Conservation (phyloP, 2,113 vertebrate species). For the Stegostoma tigrinum region DNA sequence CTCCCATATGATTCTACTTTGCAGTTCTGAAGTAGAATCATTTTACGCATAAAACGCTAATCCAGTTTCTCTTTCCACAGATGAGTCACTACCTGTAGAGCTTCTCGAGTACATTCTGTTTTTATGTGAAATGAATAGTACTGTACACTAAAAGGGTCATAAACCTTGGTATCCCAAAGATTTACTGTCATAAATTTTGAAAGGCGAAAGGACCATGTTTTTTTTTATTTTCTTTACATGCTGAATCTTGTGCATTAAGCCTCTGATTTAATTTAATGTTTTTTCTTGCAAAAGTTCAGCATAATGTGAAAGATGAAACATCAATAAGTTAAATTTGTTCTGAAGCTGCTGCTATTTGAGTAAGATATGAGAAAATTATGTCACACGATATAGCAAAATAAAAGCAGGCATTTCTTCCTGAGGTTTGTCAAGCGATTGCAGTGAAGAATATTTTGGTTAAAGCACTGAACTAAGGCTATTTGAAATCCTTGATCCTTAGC, state of each 20-base stretch:
- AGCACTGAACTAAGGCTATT: not conserved
- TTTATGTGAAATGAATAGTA: not conserved
- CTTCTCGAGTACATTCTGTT: too few relatives aligned
- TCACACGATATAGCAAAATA: not conserved
- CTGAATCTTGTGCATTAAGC: not conserved
- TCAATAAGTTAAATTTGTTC: not conserved
- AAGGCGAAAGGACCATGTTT: not conserved
- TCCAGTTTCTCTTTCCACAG: too few relatives aligned
- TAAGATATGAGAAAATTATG: not conserved
- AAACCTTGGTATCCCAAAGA: not conserved
- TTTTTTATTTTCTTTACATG: not conserved
- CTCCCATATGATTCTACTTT: too few relatives aligned
- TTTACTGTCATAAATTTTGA: not conserved
- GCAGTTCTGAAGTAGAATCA: too few relatives aligned
- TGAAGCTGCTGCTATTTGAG: not conserved
- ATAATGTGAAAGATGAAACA: not conserved
- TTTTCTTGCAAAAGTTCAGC: not conserved
- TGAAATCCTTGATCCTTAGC: constrained; percentile 6
- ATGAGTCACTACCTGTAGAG: too few relatives aligned
- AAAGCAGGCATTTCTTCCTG: not conserved
- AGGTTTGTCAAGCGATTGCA: not conserved
- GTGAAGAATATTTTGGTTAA: not conserved
- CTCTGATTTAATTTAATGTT: not conserved
- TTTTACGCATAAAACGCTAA: too few relatives aligned
- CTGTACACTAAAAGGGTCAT: not conserved